Conservation (phyloP, 2,113 vertebrate species). For the Tylochromis polylepis region DNA sequence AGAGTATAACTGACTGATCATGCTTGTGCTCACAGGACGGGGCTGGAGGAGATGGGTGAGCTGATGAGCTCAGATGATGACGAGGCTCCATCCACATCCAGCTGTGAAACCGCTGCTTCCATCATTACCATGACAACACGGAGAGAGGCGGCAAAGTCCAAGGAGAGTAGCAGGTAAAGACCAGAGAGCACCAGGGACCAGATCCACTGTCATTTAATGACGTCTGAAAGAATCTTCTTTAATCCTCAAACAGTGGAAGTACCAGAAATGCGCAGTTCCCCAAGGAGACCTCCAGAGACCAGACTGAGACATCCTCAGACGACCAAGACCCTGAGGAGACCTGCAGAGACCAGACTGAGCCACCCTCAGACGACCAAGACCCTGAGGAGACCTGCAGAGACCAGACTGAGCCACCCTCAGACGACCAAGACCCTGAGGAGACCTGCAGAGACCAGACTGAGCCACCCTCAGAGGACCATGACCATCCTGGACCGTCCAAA, state of each 20-base stretch:
- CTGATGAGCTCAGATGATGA: conserved; percentile 65
- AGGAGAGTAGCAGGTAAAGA: conserved; percentile 18
- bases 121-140: background rate
- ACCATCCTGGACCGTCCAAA: background rate
- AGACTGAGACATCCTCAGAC: background rate
- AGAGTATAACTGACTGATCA: background rate
- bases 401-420: rapidly evolving
- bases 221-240: background rate
- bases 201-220: background rate
- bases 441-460: rapidly evolving
- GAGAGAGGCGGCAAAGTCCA: background rate
- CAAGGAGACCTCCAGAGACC: background rate
- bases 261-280: background rate
- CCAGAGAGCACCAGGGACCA: background rate
- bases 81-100: conserved; percentile 11
- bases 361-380: background rate
- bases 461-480: background rate
- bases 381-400: rapidly evolving
- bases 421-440: rapidly evolving
- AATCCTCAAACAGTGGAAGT: background rate
- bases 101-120: background rate
- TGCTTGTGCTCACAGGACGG: conserved; percentile 69
- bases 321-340: rapidly evolving
- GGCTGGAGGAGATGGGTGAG: conserved; percentile 72
- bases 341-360: rapidly evolving